Conservation (phyloP, 2,113 vertebrate species). For the Ardeotis arabs region DNA sequence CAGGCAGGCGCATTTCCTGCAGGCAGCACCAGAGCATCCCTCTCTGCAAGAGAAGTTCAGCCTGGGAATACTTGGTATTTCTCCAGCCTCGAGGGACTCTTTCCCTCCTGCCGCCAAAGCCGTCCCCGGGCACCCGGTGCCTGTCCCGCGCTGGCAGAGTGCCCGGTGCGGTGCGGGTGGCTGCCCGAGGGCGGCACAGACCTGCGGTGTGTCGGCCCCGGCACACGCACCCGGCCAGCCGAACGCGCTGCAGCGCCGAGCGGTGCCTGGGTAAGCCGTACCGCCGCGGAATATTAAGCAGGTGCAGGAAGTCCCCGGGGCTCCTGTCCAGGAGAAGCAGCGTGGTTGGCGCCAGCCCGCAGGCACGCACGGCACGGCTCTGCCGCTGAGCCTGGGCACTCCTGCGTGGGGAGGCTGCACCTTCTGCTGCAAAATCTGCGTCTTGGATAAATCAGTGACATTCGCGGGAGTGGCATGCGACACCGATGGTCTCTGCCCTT, state of each 20-base stretch:
- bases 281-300: not conserved
- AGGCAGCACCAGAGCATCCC: not conserved
- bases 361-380: rapidly evolving
- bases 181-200: not conserved
- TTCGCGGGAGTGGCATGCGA: not conserved
- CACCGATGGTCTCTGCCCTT: rapidly evolving
- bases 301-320: not conserved
- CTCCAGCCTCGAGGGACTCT: not conserved
- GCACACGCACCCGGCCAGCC: not conserved
- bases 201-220: rapidly evolving
- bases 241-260: rapidly evolving
- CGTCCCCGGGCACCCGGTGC: not conserved
- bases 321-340: not conserved
- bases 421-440: not conserved
- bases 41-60: not conserved
- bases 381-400: rapidly evolving
- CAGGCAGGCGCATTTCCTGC: not conserved
- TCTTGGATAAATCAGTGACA: not conserved
- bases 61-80: not conserved
- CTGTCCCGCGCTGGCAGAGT: not conserved
- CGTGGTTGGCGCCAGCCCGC: rapidly evolving
- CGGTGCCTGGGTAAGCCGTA: not conserved
- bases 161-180: not conserved
- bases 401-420: not conserved
- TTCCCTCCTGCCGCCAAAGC: not conserved